phyloP scores from a whole-genome alignment of 2,113 vertebrate genomes.

The Neodon shergylaensis region DNA sequence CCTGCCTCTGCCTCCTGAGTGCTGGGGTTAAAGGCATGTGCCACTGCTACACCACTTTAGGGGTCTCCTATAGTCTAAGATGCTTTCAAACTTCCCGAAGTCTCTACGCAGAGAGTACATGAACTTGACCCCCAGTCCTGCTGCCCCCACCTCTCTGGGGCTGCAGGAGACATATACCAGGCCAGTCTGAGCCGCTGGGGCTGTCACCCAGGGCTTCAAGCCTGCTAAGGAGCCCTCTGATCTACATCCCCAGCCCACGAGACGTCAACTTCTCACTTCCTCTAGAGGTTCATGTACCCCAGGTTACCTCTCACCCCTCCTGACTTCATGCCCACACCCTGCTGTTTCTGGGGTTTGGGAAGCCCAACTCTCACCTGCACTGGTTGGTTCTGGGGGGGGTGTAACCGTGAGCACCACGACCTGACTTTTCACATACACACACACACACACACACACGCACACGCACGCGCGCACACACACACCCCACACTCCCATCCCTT shows the following conservation, averaged over 20 bases:
- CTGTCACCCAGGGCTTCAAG: neutral
- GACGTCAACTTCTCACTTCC: neutral
- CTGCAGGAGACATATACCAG: neutral
- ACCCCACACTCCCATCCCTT: neutral
- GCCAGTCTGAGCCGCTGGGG: neutral
- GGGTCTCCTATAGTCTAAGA: neutral
- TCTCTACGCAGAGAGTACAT: neutral
- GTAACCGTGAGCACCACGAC: accelerated
- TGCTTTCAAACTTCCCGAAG: neutral
- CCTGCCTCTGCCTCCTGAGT: neutral
- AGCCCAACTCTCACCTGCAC: neutral
- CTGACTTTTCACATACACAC: no score
- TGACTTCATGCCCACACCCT: neutral
- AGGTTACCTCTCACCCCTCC: neutral
- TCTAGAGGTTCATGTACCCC: neutral
- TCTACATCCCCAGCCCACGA: neutral
- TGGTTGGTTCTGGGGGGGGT: neutral
- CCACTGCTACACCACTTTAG: neutral
- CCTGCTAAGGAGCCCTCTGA: neutral
- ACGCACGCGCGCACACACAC: no score
- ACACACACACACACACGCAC: neutral
- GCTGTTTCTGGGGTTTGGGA: neutral
- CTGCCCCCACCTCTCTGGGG: neutral
- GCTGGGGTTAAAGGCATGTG: neutral
- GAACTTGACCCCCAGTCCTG: neutral